phyloP scores from a whole-genome alignment of 2,113 vertebrate genomes.

The Mustelus asterias region DNA sequence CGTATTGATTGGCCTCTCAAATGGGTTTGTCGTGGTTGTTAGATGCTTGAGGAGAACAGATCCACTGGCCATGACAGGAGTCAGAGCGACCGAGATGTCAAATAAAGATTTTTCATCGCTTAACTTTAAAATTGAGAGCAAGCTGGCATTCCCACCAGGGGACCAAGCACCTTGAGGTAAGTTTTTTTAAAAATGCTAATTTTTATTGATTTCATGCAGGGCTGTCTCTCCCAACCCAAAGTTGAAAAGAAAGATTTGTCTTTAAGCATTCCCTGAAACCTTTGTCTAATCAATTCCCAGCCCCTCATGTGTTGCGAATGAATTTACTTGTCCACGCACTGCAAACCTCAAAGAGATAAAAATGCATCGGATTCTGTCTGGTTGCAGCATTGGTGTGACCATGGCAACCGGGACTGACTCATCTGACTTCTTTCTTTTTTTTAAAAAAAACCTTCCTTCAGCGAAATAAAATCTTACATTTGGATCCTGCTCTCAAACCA shows the following conservation, averaged over 20 bases:
- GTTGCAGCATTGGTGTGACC: background rate
- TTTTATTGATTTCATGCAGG: background rate
- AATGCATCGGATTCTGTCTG: background rate
- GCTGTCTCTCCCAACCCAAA: background rate
- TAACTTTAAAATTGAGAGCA: background rate
- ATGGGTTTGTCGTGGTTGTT: no score
- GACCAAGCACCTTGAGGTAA: background rate
- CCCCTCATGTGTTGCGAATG: background rate
- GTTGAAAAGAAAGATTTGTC: background rate
- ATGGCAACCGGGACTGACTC: background rate
- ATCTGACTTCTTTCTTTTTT: background rate
- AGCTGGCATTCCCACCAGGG: background rate
- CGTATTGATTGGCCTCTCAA: no score
- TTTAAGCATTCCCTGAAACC: background rate
- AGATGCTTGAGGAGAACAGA: background rate
- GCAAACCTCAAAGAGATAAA: background rate
- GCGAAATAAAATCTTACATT: background rate
- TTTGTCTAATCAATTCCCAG: background rate
- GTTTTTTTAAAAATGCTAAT: background rate
- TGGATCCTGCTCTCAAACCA: background rate
- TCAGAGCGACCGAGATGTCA: background rate
- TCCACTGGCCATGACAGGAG: background rate
- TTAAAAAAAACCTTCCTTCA: background rate
- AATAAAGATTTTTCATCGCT: background rate
- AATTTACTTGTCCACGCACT: background rate